These are phyloP conservation scores for Melanargia galathea DNA, from an alignment of 2,888 invertebrate species.

Conservation along the genomic window DNA sequence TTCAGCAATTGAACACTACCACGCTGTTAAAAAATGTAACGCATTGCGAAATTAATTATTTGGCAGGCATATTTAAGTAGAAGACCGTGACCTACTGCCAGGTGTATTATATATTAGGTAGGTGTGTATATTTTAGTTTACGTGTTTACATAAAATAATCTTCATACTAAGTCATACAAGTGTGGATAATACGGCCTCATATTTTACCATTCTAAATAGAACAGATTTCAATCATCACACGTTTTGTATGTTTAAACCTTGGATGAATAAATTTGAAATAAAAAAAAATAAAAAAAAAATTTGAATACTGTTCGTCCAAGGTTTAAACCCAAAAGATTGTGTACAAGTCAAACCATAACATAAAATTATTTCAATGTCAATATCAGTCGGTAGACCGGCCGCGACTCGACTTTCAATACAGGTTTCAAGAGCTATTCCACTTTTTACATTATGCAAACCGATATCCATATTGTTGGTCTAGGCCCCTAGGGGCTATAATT, in stretches of 20 bases:
- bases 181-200: neutral
- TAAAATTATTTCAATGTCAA: constrained; percentile 18
- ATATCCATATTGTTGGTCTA: neutral
- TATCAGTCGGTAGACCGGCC: constrained; percentile 2
- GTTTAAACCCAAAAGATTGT: constrained; percentile 8
- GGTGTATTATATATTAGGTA: too few species aligned
- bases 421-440: neutral
- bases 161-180: neutral
- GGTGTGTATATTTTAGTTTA: constrained; percentile 7
- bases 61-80: constrained; percentile 10
- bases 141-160: too few species aligned
- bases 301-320: too few species aligned
- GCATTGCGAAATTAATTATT: constrained; percentile 12
- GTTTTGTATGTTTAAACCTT: too few species aligned
- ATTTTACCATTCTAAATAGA: neutral
- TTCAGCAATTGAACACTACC: neutral
- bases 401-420: neutral
- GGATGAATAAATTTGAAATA: too few species aligned
- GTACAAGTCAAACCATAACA: constrained; percentile 6
- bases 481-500: too few species aligned
- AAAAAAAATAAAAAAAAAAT: too few species aligned
- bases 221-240: neutral
- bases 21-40: constrained; percentile 6
- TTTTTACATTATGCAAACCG: neutral
- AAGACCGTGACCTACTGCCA: constrained; percentile 23